These are phyloP conservation scores for Distichodus sexfasciatus DNA, from an alignment of 2,797 vertebrate species.

Conservation along the genomic window DNA sequence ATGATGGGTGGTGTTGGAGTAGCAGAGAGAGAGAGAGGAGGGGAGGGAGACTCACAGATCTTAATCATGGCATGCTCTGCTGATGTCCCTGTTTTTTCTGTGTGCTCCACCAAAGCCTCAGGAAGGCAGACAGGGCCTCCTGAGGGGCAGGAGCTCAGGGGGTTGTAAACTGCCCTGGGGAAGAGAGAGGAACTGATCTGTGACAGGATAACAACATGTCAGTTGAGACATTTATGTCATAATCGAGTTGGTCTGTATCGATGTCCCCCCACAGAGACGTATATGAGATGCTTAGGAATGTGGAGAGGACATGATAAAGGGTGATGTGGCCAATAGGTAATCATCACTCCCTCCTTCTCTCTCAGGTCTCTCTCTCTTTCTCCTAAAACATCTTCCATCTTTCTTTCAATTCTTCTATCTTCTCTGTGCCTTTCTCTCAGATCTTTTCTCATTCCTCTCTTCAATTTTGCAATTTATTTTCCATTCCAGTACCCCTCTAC, in stretches of 20 bases:
- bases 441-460: neutral
- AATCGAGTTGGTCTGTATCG: conserved; percentile 46
- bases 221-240: conserved; percentile 51
- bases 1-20: conserved; percentile 4
- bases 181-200: conserved; percentile 37
- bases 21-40: neutral
- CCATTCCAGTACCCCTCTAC: neutral
- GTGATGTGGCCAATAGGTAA: conserved; percentile 46
- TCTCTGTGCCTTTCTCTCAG: neutral
- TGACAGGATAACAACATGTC: conserved; percentile 41
- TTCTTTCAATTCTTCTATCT: neutral
- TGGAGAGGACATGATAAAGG: conserved; percentile 54
- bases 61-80: conserved; percentile 40
- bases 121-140: conserved; percentile 10
- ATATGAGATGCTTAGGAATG: conserved; percentile 49
- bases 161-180: conserved; percentile 37
- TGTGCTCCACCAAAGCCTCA: conserved; percentile 5
- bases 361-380: neutral
- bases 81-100: conserved; percentile 18
- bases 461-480: neutral
- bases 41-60: conserved; percentile 33
- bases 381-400: neutral
- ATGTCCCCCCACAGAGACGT: conserved; percentile 51
- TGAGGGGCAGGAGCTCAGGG: conserved; percentile 8
- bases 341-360: conserved; percentile 14